Evolutionary conservation across 1,140 invertebrate genomes (phyloP).

Genomic region (Trichogramma pretiosum): DNA sequence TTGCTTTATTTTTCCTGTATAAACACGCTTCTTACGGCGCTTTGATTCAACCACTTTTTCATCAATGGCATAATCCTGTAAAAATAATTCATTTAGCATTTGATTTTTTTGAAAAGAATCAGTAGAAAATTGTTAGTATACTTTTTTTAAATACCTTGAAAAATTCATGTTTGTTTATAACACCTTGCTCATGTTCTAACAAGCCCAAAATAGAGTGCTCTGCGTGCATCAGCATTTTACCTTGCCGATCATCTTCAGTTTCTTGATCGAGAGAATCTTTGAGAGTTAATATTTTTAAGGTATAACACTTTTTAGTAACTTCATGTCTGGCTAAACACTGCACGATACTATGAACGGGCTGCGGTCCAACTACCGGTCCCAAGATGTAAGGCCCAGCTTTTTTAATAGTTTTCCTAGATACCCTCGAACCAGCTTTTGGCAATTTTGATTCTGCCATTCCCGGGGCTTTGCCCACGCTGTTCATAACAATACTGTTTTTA

Average conservation of each 20-base stretch:
- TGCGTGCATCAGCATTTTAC: slow-evolving; percentile 73
- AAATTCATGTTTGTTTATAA: slow-evolving; percentile 71
- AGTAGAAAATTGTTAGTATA: not conserved
- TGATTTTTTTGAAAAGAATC: not conserved
- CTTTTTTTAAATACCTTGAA: slow-evolving; percentile 56
- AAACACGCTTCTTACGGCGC: too few species aligned
- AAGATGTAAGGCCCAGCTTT: slow-evolving; percentile 63
- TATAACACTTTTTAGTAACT: slow-evolving; percentile 67
- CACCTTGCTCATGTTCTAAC: slow-evolving; percentile 61
- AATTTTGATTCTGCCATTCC: slow-evolving; percentile 16
- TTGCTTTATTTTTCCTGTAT: slow-evolving; percentile 54
- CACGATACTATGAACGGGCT: slow-evolving; percentile 69
- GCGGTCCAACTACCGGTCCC: slow-evolving; percentile 63
- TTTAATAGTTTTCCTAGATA: slow-evolving; percentile 39
- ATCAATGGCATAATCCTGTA: slow-evolving; percentile 62
- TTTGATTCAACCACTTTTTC: slow-evolving; percentile 48
- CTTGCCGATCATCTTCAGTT: slow-evolving; percentile 69
- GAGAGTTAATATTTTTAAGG: slow-evolving; percentile 60
- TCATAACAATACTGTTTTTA: too few species aligned
- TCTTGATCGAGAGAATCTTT: slow-evolving; percentile 52
- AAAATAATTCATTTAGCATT: slow-evolving; percentile 7
- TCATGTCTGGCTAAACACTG: slow-evolving; percentile 69
- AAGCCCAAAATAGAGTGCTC: slow-evolving; percentile 70
- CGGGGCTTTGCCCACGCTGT: too few species aligned
- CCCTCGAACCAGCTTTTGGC: slow-evolving; percentile 29